Evolutionary conservation across 2,113 vertebrate genomes (phyloP), one percentile per base, ranked within the genome.

Genomic region (Guaruba guarouba): DNA sequence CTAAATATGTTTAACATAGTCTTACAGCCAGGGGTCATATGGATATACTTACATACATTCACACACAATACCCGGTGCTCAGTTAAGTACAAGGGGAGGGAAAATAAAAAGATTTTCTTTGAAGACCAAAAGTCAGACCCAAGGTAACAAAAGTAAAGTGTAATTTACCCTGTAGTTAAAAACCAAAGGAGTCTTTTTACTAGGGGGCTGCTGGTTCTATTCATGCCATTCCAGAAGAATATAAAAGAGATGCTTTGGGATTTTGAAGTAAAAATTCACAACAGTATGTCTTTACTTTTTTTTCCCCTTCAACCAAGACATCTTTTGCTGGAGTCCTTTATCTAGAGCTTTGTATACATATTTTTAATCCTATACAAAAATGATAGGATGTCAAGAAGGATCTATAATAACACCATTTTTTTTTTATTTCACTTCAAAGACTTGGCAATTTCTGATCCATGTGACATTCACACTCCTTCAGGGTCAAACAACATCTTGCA

Each of bases 381-480:
- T 98, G 98, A 98, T 98, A 98, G 98, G 98, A 98, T 98, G 98
- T 99, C 98, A 98, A 98, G 98, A 98, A 98, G 98, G 97, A 98
- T 98, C 98, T 98, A 98, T 98, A 98, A 98, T 98, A 98, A 98
- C 97, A 97, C 97, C 97, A 98, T 98, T 98, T 98, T 98, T 98
- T 98, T 98, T 98, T 98, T 97, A 98, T 98, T 98, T 98, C 98
- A 99, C 98, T 99, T 99, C 98, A 99, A 99, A 99, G 99, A 98
- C 98, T 98, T 98, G 97, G 98, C 98, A 99, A 98, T 99, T 99
- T 99, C 98, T 98, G 99, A 99, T 98, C 98, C 98, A 98, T 98
- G 98, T 99, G 99, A 99, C 99, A 99, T 99, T 99, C 99, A 99
- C 98, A 98, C 98, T 99, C 99, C 99, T 99, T 99, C 99, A 99